These are phyloP conservation scores for Dicerorhinus sumatrensis DNA, from an alignment of 2,113 vertebrate species.

Conservation along the genomic window DNA sequence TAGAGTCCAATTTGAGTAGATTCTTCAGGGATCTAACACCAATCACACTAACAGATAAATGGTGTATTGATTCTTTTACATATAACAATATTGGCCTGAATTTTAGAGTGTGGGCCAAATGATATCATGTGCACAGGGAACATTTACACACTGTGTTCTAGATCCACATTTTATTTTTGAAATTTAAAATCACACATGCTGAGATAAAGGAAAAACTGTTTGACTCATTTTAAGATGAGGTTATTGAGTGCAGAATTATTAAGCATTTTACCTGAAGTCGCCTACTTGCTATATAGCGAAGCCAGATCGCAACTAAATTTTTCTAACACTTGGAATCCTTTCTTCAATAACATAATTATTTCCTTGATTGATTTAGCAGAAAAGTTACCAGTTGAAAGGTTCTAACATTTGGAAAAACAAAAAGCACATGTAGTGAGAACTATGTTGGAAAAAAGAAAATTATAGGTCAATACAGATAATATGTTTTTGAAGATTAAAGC, in stretches of 20 bases:
- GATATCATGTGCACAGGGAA: background rate
- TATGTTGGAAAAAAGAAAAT: constrained; percentile 39
- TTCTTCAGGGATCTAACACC: background rate
- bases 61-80: background rate
- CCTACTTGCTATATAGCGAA: background rate
- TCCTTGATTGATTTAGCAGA: background rate
- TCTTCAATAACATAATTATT: constrained; percentile 37
- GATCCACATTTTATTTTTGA: background rate
- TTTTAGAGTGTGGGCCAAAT: background rate
- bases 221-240: background rate
- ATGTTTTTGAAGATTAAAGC: constrained; percentile 44
- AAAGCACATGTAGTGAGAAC: background rate
- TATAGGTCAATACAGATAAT: constrained; percentile 23
- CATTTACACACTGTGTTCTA: background rate
- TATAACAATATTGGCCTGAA: background rate
- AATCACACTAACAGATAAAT: background rate
- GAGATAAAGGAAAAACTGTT: background rate
- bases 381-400: constrained; percentile 37
- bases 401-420: constrained; percentile 32
- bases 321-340: background rate
- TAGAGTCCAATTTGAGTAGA: background rate
- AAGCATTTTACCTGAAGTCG: background rate
- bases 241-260: background rate
- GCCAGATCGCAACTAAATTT: background rate
- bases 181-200: background rate